These are phyloP conservation scores for Lordiphosa clarofinis DNA, from an alignment of 1,140 invertebrate genomes.

Conservation along the genomic window DNA sequence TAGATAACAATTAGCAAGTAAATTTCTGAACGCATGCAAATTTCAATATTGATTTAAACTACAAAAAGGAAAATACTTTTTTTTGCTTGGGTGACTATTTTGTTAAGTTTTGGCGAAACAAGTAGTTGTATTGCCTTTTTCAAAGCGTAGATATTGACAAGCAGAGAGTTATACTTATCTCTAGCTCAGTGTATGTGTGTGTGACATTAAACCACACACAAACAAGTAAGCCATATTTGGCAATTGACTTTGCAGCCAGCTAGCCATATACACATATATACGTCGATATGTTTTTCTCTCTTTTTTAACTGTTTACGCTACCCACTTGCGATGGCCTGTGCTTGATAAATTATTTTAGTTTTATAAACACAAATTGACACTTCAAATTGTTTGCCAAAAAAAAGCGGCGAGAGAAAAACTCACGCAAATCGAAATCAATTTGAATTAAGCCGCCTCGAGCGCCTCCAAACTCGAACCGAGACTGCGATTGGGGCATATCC, in stretches of 20 bases:
- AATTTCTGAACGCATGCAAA: slow-evolving; percentile 66
- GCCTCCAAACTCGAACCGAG: slow-evolving; percentile 9
- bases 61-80: slow-evolving; percentile 32
- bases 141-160: slow-evolving; percentile 64
- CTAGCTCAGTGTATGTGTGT: slow-evolving; percentile 24
- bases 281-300: slow-evolving; percentile 12
- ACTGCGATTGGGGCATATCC: slow-evolving; percentile 51
- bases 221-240: slow-evolving; percentile 74
- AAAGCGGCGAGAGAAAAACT: slow-evolving; percentile 11
- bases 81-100: slow-evolving; percentile 61
- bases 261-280: slow-evolving; percentile 22
- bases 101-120: slow-evolving; percentile 64
- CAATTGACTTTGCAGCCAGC: slow-evolving; percentile 70
- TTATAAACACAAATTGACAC: slow-evolving; percentile 78
- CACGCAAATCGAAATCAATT: slow-evolving; percentile 60
- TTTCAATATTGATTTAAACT: slow-evolving; percentile 48
- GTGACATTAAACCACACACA: slow-evolving; percentile 75
- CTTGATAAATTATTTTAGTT: slow-evolving; percentile 73
- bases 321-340: slow-evolving; percentile 60
- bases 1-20: slow-evolving; percentile 70
- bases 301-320: slow-evolving; percentile 64
- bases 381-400: slow-evolving; percentile 71
- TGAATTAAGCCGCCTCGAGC: slow-evolving; percentile 56
- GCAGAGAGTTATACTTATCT: slow-evolving; percentile 64
- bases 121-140: slow-evolving; percentile 75